Conservation (phyloP, 2,113 vertebrate genomes). For the Hypomesus transpacificus region DNA sequence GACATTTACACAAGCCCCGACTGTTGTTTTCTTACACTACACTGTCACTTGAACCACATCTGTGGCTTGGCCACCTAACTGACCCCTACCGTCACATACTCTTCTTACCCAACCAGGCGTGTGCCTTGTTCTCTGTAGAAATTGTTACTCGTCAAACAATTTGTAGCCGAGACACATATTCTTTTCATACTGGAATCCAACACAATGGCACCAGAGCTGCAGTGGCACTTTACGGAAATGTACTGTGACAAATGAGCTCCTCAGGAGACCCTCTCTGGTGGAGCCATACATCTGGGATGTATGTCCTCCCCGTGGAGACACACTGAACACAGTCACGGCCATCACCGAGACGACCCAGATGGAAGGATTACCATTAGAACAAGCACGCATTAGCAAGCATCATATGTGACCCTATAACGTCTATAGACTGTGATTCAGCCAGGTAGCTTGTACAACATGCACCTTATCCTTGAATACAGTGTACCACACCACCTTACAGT, state of each 20-base stretch:
- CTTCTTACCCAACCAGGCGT: slow-evolving; percentile 28
- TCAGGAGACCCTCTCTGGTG: slow-evolving; percentile 32
- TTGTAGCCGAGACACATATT: slow-evolving; percentile 35
- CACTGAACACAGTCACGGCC: slow-evolving; percentile 58
- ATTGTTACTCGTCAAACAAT: slow-evolving; percentile 27
- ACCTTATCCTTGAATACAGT: slow-evolving; percentile 1
- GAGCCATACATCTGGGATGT: slow-evolving; percentile 48
- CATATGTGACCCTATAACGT: background rate
- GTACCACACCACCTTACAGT: slow-evolving; percentile 42
- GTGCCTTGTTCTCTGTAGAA: too few species aligned
- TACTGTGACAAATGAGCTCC: slow-evolving; percentile 58
- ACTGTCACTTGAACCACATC: slow-evolving; percentile 73
- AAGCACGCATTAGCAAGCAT: background rate
- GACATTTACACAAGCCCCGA: slow-evolving; percentile 69
- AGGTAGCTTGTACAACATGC: slow-evolving; percentile 24
- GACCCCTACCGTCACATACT: slow-evolving; percentile 8
- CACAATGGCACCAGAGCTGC: slow-evolving; percentile 45
- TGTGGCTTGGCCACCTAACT: slow-evolving; percentile 59
- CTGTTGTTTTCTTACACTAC: slow-evolving; percentile 72
- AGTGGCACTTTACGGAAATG: slow-evolving; percentile 54
- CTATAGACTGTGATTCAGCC: slow-evolving; percentile 11
- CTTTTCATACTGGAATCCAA: slow-evolving; percentile 36
- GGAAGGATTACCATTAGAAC: background rate
- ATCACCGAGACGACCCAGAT: slow-evolving; percentile 45
- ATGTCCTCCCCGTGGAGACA: slow-evolving; percentile 48